Conservation (phyloP, 1,140 invertebrate species). For the Zaprionus taronus region DNA sequence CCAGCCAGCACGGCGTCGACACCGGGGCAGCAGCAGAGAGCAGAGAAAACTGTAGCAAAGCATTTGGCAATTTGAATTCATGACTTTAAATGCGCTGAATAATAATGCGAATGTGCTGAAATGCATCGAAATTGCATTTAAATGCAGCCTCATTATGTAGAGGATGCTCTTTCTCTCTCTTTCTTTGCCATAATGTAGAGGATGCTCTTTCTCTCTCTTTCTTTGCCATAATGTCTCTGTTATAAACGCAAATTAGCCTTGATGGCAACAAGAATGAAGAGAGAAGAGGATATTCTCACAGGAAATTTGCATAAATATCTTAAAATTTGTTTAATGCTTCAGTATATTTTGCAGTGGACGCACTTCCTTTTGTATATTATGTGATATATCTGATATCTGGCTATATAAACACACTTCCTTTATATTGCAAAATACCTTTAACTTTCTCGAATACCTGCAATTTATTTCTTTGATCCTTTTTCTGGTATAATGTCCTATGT, state of each 20-base stretch:
- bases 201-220: neutral
- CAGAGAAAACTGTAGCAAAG: slow-evolving; percentile 12
- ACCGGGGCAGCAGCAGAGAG: slow-evolving; percentile 1
- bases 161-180: neutral
- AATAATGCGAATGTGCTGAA: slow-evolving; percentile 29
- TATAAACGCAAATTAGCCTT: neutral
- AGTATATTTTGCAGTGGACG: no score
- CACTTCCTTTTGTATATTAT: no score
- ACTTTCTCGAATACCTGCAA: no score
- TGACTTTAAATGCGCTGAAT: slow-evolving; percentile 50
- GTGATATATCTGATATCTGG: no score
- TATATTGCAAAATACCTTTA: no score
- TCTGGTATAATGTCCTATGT: no score
- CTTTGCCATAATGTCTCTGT: neutral
- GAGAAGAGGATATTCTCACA: no score
- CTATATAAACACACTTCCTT: no score
- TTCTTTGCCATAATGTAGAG: neutral
- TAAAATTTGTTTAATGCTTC: no score
- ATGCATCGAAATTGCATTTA: slow-evolving; percentile 10
- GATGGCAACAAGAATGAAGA: no score
- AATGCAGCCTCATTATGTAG: slow-evolving; percentile 1
- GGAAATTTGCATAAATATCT: no score
- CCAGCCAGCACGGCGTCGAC: slow-evolving; percentile 13
- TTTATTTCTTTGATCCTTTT: no score
- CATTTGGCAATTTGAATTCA: slow-evolving; percentile 9